Base-by-base conservation (phyloP, 2,797 vertebrate species). In the Microchirus variegatus region DNA sequence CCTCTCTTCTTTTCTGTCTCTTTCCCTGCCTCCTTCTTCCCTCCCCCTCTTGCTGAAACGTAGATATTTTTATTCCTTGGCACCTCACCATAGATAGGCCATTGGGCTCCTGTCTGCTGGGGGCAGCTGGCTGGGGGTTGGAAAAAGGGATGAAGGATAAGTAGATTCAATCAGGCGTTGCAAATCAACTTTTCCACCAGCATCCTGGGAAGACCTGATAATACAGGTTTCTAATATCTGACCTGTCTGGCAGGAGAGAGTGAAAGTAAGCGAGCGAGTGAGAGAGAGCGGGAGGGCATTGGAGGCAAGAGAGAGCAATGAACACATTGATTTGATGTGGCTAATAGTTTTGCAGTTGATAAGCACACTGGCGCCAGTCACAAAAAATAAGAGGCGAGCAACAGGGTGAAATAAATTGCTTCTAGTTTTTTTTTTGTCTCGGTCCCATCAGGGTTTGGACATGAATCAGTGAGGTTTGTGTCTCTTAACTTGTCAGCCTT, bases 181-280 rank as follows among this genome's bases (percentile, higher is more conserved):
- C 86, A 92, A 91, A 93, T 93, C 89, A 90, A 90, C 89, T 90
- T 91, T 90, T 90, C 89, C 88, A 86, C 86, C 78, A 84, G 84
- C 85, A 88, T 89, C 88, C 91, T 90, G 88, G 86, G 83, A 86
- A 86, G 88, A 87, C 87, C 90, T 86, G 89, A 91, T 91, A 92
- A 89, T 90, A 88, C 86, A 84, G 88, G 82, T 90, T 90, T 90
- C 84, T 91, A 90, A 91, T 90, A 89, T 89, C 84, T 85, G 87
- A 90, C 85, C 89, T 90, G 88, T 90, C 90, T 90, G 84, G 78
- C 70, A 79, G 77, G 80, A 83, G 55, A 82, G 74, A 73, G 64
- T 67, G 74, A 40, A 64, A 67, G 55, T 50, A 61, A 64, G 51
- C 49, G 61, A 31, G 61, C 42, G 53, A 22, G 68, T 19, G 67